Conservation (phyloP, 2,113 vertebrate species). For the Raphicerus campestris region DNA sequence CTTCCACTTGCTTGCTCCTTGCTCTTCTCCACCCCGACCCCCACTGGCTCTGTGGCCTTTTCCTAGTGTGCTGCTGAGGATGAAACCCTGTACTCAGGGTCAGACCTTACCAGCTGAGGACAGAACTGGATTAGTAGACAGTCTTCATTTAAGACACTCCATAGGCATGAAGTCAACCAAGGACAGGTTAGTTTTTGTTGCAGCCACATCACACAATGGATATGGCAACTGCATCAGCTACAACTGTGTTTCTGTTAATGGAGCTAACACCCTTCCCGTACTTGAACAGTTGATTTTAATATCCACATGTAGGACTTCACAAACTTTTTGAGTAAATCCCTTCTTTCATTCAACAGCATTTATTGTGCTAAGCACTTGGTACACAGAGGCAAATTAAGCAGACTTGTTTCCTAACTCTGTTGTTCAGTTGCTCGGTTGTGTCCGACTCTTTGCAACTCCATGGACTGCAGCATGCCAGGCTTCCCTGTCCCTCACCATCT, state of each 20-base stretch:
- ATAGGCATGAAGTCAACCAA: neutral
- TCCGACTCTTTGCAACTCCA: neutral
- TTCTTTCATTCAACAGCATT: constrained; percentile 19
- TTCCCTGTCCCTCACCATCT: neutral
- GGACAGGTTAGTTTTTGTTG: neutral
- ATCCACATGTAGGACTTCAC: neutral
- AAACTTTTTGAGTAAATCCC: neutral
- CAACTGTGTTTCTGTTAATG: neutral
- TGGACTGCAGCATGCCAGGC: neutral
- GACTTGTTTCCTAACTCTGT: neutral
- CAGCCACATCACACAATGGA: neutral
- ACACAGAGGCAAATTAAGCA: neutral
- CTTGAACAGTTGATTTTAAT: neutral
- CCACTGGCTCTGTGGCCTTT: neutral
- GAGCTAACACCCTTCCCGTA: neutral
- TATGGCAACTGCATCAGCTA: neutral
- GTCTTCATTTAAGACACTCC: neutral
- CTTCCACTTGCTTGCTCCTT: neutral
- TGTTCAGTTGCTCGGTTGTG: neutral
- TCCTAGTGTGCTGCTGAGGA: neutral
- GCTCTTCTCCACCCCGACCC: neutral
- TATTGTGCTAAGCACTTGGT: neutral
- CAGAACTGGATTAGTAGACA: neutral
- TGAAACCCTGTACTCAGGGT: neutral
- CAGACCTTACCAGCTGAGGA: neutral